A percentile compares a stretch with the other conserved stretches of the same genome.
phyloP scores from a whole-genome alignment of 92 coral and sea anemone species.

The Hydrozoanthus gracilis region DNA sequence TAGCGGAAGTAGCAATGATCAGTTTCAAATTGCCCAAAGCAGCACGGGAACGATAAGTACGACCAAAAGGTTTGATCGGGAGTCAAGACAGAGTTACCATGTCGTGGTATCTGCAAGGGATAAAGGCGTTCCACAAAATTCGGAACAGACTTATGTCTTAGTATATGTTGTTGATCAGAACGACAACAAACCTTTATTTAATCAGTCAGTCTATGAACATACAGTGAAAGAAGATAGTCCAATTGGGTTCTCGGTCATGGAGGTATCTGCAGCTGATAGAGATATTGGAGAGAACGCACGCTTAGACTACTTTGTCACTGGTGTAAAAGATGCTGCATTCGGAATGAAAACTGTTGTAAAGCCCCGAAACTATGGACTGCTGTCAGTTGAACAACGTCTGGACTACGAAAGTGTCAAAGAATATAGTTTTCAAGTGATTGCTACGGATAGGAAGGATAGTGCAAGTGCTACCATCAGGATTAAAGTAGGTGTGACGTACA shows the following conservation, averaged over 20 bases:
- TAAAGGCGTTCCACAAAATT: slow-evolving; percentile 50
- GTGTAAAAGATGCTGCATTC: slow-evolving; percentile 78
- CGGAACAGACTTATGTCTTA: slow-evolving; percentile 53
- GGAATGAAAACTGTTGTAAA: slow-evolving; percentile 67
- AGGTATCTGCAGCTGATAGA: slow-evolving; percentile 67
- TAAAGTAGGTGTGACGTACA: slow-evolving; percentile 52
- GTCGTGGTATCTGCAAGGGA: slow-evolving; percentile 67
- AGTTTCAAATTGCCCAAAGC: slow-evolving; percentile 43
- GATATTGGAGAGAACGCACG: slow-evolving; percentile 93
- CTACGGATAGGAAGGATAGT: slow-evolving; percentile 84
- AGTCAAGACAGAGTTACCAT: slow-evolving; percentile 48
- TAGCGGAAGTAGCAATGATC: background rate
- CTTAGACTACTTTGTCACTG: slow-evolving; percentile 80
- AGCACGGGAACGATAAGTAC: slow-evolving; percentile 67
- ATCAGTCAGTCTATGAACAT: slow-evolving; percentile 51
- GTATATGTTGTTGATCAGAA: slow-evolving; percentile 86
- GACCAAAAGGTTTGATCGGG: slow-evolving; percentile 70
- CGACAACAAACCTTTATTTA: slow-evolving; percentile 80
- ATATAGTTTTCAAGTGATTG: slow-evolving; percentile 72
- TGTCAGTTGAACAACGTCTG: slow-evolving; percentile 74
- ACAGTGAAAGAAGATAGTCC: slow-evolving; percentile 75
- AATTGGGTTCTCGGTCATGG: slow-evolving; percentile 63
- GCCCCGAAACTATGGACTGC: slow-evolving; percentile 62
- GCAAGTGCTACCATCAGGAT: slow-evolving; percentile 58
- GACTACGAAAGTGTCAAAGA: slow-evolving; percentile 70